Evolutionary conservation across 2,797 vertebrate species (phyloP), one percentile per base, ranked within the genome.

Genomic region (Gallirallus australis): DNA sequence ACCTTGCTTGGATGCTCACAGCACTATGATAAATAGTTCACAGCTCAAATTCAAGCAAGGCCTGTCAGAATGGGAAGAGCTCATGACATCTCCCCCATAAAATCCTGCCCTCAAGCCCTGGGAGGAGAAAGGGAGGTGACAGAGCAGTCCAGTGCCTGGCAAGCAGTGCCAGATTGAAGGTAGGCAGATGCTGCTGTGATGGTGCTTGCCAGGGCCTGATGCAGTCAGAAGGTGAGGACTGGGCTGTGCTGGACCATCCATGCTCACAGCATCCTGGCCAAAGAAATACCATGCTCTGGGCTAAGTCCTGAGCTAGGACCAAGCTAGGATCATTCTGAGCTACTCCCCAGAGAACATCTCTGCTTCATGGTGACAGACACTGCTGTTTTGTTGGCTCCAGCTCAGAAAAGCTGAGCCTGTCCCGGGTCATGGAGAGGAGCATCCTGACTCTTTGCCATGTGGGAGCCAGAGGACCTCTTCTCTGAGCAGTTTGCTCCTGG

Each of bases 21-120:
- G 64, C 42, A 30, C 52, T 66, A 61, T 64, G 77, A 94, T 91
- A 90, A 93, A 89, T 95, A 77, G 56, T 92, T 97, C 57, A 75
- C 85, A 89, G 71, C 71, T 96, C 15, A 5, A 88, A 47, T 12
- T 64, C 70, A 53, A 54, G 82, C 60, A 39, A 77, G 71, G 77
- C 82, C 84, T 91, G 50, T 57, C 7, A 6, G 59, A 69, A 52
- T 4, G 5, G 71, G 76, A 89, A 92, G 40, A 77, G 37, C 56
- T 95, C 60, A n/a, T 31, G 35, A 70, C 66, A 84, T 60, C 31
- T 86, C 57, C 77, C 78, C 17, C 60, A 79, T 65, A 77, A 92
- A 94, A 60, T 92, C 56, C 60, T 82, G 40, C 81, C 60, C 53
- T 80, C 19, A 6, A 5, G 75, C 27, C 54, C 71, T 66, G 3